A percentile compares a stretch with the other conserved stretches of the same genome.
Evolutionary conservation across 2,113 vertebrate species (phyloP).

Genomic region (Thryonomys swinderianus): DNA sequence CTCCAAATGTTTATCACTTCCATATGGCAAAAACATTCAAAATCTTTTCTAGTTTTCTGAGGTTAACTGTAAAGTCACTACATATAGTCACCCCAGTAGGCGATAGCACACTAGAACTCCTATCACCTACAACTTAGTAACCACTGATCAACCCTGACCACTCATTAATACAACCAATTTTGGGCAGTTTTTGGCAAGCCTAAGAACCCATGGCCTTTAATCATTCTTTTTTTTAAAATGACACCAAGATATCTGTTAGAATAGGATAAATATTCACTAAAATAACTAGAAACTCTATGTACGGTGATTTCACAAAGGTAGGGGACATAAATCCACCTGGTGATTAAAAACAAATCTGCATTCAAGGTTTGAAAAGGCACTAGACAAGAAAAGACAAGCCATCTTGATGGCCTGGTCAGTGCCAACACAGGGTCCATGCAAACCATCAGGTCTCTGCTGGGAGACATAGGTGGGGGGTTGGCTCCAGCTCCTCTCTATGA

Average conservation of each 20-base stretch:
- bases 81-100: neutral
- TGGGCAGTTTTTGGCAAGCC: neutral
- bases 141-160: neutral
- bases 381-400: neutral
- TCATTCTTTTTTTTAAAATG: constrained; percentile 20
- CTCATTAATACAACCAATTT: neutral
- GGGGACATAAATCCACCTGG: neutral
- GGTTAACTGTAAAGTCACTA: neutral
- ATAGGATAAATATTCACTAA: neutral
- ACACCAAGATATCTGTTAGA: neutral
- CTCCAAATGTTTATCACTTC: neutral
- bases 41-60: neutral
- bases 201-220: neutral
- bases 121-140: neutral
- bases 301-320: neutral
- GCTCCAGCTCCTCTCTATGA: neutral
- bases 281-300: neutral
- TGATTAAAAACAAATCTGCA: neutral
- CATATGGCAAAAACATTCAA: neutral
- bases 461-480: neutral
- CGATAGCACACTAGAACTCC: neutral
- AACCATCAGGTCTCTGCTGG: neutral
- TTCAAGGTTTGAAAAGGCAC: neutral
- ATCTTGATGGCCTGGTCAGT: neutral
- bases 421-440: neutral